Evolutionary conservation across 2,113 vertebrate species (phyloP).

Genomic region (Scalopus aquaticus): DNA sequence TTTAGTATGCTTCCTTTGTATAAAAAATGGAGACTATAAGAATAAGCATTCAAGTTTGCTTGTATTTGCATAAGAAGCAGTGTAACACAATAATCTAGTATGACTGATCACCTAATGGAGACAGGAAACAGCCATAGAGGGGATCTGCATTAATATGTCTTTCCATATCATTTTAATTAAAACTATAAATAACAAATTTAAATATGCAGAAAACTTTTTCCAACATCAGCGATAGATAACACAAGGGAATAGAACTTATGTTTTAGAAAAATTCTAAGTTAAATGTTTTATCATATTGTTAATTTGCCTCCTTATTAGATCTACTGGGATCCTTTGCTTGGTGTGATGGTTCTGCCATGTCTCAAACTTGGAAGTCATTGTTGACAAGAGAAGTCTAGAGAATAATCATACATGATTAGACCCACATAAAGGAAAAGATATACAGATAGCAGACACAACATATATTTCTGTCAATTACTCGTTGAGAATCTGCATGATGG

Average conservation of each 20-base stretch:
- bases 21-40: not conserved
- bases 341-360: not conserved
- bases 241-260: not conserved
- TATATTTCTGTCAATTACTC: slow-evolving; percentile 31
- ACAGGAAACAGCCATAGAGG: not conserved
- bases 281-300: slow-evolving; percentile 1
- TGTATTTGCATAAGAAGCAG: slow-evolving; percentile 23
- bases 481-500: not conserved
- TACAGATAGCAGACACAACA: not conserved
- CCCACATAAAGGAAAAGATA: not conserved
- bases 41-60: slow-evolving; percentile 3
- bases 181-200: not conserved
- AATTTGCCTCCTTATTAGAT: slow-evolving; percentile 12
- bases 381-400: not conserved
- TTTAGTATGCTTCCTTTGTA: not conserved
- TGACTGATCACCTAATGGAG: not conserved
- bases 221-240: not conserved
- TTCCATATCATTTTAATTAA: slow-evolving; percentile 40
- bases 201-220: not conserved
- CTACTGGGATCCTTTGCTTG: slow-evolving; percentile 5
- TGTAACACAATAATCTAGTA: not conserved
- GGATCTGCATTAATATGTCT: not conserved
- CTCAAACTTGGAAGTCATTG: slow-evolving; percentile 35
- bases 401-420: slow-evolving; percentile 16
- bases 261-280: slow-evolving; percentile 26